Evolutionary conservation across 2,797 vertebrate species (phyloP), one percentile per base, ranked within the genome.

Genomic region (Syncerus caffer): DNA sequence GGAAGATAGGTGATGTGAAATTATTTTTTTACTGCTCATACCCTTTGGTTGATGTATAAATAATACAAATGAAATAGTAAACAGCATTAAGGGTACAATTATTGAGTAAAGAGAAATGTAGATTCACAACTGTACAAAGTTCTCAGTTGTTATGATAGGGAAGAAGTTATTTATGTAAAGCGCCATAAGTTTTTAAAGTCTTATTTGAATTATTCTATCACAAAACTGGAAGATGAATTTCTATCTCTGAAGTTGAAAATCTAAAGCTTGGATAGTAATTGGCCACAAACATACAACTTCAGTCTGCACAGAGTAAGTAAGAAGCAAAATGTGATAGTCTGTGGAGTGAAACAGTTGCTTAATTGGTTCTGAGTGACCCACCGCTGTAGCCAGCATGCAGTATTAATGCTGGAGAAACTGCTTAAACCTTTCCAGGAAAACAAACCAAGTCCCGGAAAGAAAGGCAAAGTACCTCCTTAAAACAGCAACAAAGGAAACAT

Each of bases 21-120:
- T 97, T 98, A 96, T 97, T 92, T 98, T 27, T 97, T 97, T 97
- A 97, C 96, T 95, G 93, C 80, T 97, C 89, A 51, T 96, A 92
- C 93, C 89, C 94, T 98, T 97, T 95, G 96, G 96, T 94, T 95
- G 93, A 93, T 91, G 76, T 85, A 95, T 97, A 97, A 83, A 98
- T 97, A 98, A 97, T 50, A 98, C 38, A 98, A 97, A 96, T 76
- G 53, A 86, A 96, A 95, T 85, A 96, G 92, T 87, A 96, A 98
- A 93, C 62, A 71, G 83, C 51, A 79, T 78, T 76, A 79, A 67
- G 96, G 89, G 78, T 90, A 64, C 85, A 92, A 87, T 95, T 93
- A 97, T 50, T 84, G 55, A 96, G 80, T 79, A 97, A 93, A 85
- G 47, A 97, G 89, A 90, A 96, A 92, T 53, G 78, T 42, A 89